A percentile compares a stretch with the other conserved stretches of the same genome.
These are phyloP conservation scores for Calameuta pallipes DNA, from an alignment of 2,888 invertebrate species.

Conservation along the genomic window DNA sequence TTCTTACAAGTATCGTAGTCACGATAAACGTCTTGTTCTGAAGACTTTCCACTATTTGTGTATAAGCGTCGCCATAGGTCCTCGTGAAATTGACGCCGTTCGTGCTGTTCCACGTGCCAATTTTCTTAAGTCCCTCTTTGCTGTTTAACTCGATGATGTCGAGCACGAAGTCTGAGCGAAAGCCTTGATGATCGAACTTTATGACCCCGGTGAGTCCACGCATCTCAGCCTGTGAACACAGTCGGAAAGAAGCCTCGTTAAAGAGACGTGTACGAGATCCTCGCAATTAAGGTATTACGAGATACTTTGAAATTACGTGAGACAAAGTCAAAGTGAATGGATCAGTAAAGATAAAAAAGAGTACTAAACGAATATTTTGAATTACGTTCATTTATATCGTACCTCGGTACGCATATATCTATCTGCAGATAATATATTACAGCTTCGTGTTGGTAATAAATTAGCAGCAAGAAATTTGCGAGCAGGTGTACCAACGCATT, in stretches of 20 bases:
- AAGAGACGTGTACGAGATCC: neutral
- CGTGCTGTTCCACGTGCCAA: slow-evolving; percentile 90
- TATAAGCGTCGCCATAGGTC: slow-evolving; percentile 86
- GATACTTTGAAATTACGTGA: neutral
- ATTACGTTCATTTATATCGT: neutral
- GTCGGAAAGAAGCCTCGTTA: neutral
- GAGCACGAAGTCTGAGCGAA: slow-evolving; percentile 89
- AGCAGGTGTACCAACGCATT: slow-evolving; percentile 22
- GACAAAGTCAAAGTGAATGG: neutral
- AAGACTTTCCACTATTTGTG: slow-evolving; percentile 88
- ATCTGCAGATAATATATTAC: neutral
- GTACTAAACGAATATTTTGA: neutral
- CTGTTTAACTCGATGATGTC: slow-evolving; percentile 89
- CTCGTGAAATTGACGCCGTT: slow-evolving; percentile 89
- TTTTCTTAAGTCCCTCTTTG: slow-evolving; percentile 84
- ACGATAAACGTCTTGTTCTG: slow-evolving; percentile 93
- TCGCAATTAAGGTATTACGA: neutral
- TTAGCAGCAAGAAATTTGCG: slow-evolving; percentile 25
- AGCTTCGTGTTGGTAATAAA: slow-evolving; percentile 14
- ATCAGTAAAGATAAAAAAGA: neutral
- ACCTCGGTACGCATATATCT: neutral
- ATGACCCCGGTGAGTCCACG: slow-evolving; percentile 93
- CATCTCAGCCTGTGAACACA: slow-evolving; percentile 81
- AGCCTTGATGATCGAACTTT: slow-evolving; percentile 94
- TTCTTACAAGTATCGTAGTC: slow-evolving; percentile 88